Base-by-base conservation (phyloP, 2,888 invertebrate species). In the Melanophora roralis region DNA sequence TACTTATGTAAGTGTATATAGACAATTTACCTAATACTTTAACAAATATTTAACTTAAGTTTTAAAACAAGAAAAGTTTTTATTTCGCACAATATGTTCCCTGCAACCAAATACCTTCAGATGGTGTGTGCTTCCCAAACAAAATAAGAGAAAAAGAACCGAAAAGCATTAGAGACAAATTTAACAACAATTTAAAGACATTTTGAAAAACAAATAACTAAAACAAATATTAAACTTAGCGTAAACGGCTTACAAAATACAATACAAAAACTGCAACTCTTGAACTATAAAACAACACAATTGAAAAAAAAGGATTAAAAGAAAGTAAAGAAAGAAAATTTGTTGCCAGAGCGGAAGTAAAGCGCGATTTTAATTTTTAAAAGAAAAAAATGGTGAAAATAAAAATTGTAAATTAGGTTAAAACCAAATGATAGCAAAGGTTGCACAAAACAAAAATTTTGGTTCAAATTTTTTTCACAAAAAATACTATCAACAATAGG, bases 151-250 rank as follows among this genome's bases (percentile, higher is more conserved):
- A 40, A 19, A 16, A 71, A 14, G 8, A 8, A 23, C 14, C 32
- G 34, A 23, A 43, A 14, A 47, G 40, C 65, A 74, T 72, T 64
- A 64, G 19, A 65, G 55, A 78, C 67, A 73, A 78, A 72, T 73
- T 73, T 62, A 68, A 40, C 67, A 67, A 78, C 45, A 60, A 73
- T 73, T 62, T 62, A 73, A 68, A 73, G 67, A 78, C 60, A 67
- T 67, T 72, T 78, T 57, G 34, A 49, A 57, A 78, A 74, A 74
- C 60, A 64, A 74, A 78, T 69, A 78, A 68, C 68, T 74, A 73
- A 68, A 78, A 78, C 68, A 69, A 78, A 69, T 64, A 78, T 51
- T 64, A 57, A 78, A 69, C 68, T 34, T 64, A 74, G 68, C 59
- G 57, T 62, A 74, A 51, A 55, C 51, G 64, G 34, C 59, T 77